Evolutionary conservation across 2,797 vertebrate genomes (phyloP).

Genomic region (Chaetophractus vellerosus): DNA sequence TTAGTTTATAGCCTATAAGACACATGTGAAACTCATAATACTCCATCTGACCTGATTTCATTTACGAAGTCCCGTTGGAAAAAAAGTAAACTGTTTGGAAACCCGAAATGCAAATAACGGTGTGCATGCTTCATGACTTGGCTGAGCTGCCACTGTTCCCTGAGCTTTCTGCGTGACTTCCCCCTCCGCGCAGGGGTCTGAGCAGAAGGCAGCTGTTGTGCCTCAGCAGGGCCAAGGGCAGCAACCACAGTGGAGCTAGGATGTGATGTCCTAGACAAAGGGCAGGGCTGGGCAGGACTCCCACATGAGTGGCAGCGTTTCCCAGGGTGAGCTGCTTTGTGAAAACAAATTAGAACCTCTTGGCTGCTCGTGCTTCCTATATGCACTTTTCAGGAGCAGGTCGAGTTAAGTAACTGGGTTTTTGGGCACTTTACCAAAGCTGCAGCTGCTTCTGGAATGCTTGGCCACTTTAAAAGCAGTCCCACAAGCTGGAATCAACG

Average conservation of each 20-base stretch:
- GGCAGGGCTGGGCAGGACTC: not conserved
- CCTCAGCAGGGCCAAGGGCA: not conserved
- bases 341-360: not conserved
- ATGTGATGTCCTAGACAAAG: conserved; percentile 73
- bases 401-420: not conserved
- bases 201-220: not conserved
- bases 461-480: conserved; percentile 11
- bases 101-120: not conserved
- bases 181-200: not conserved
- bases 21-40: not conserved
- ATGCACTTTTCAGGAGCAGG: not conserved
- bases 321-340: not conserved
- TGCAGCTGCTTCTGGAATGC: not conserved
- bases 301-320: not conserved
- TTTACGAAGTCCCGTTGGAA: conserved; percentile 40
- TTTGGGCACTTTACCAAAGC: not conserved
- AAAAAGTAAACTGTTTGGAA: conserved; percentile 26
- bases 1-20: conserved; percentile 23
- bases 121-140: not conserved
- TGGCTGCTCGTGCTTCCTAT: not conserved
- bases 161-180: not conserved
- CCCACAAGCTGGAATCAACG: not conserved
- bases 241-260: conserved; percentile 43
- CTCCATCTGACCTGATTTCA: not conserved
- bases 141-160: not conserved